phyloP scores from a whole-genome alignment of 2,888 invertebrate genomes.

The Spilosoma lubricipeda region DNA sequence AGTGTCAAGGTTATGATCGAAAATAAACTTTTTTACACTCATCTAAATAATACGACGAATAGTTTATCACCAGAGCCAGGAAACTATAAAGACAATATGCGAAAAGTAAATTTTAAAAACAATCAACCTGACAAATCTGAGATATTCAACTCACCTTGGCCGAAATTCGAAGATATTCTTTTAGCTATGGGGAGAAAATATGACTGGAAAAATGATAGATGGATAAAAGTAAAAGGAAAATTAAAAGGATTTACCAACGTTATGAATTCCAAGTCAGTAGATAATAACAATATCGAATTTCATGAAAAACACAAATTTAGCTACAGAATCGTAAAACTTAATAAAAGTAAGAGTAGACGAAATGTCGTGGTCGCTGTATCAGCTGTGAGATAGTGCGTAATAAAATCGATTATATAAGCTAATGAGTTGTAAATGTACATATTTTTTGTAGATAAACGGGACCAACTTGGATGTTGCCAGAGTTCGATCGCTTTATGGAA shows the following conservation, averaged over 20 bases:
- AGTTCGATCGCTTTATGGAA: constrained; percentile 50
- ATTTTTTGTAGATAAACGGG: constrained; percentile 71
- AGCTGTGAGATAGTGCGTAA: constrained; percentile 76
- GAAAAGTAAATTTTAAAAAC: constrained; percentile 30
- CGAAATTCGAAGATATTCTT: constrained; percentile 79
- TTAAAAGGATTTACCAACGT: constrained; percentile 45
- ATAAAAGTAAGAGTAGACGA: constrained; percentile 77
- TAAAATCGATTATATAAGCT: constrained; percentile 30
- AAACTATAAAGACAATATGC: constrained; percentile 21
- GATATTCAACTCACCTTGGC: constrained; percentile 61
- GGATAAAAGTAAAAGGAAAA: constrained; percentile 80
- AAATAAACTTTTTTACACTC: constrained; percentile 37
- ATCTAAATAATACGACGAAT: constrained; percentile 37
- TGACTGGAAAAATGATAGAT: constrained; percentile 82
- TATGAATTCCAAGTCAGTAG: constrained; percentile 35
- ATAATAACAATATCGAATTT: constrained; percentile 59
- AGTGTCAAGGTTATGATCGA: constrained; percentile 46
- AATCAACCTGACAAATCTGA: constrained; percentile 29
- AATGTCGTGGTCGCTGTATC: constrained; percentile 81
- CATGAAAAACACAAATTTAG: constrained; percentile 78
- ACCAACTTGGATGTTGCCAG: constrained; percentile 71
- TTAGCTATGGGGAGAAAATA: constrained; percentile 76
- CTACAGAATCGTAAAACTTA: constrained; percentile 78
- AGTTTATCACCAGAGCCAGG: constrained; percentile 23
- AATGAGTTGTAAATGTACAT: constrained; percentile 51